Base-by-base conservation (phyloP, 2,113 vertebrate genomes). In the Cyanoliseus patagonus region DNA sequence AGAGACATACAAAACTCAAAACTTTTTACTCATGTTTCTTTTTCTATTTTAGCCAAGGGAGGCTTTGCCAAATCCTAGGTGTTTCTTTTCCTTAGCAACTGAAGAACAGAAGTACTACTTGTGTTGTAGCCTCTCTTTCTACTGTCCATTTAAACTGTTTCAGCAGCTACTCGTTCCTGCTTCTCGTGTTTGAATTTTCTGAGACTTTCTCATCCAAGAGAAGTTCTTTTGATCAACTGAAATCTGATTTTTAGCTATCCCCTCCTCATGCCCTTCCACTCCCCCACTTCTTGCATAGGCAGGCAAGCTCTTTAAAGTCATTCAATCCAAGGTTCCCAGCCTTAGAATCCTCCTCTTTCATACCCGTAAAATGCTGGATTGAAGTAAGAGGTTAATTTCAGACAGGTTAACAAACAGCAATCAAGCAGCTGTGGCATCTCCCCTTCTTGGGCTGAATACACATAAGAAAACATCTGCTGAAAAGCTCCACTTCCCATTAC, bases 381-480 rank as follows among this genome's bases (percentile, higher is more conserved):
- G 70, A 35, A 73, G 69, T 18, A 35, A 46, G 5, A 44, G 14
- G 46, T 37, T 77, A 25, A 18, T 33, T 42, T 82, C 70, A 76
- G 22, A 24, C 25, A 63, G 42, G 53, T 51, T 57, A 76, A 68
- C 1, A 2, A 80, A 31, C 44, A 77, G 24, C 27, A 13, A 30
- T 6, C 3, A 2, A 68, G 46, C 2, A 11, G 31, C 33, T 19
- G 12, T 0, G 0, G 25, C 2, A 2, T 18, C 59, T 66, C 62
- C 74, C 22, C 55, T 70, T 82, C 55, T n/a, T 0, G 3, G 52
- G 74, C 41, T 41, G 46, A 80, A 76, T 4, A 41, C 17, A n/a
- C 1, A 0, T 33, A 37, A 63, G 51, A 67, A 68, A 77, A 37
- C n/a, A 67, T 3, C 68, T 46, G 68, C 44, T 46, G 33, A 62